A percentile compares a stretch with the other conserved stretches of the same genome.
Conservation (phyloP, 2,113 vertebrate species). For the Eublepharis macularius region DNA sequence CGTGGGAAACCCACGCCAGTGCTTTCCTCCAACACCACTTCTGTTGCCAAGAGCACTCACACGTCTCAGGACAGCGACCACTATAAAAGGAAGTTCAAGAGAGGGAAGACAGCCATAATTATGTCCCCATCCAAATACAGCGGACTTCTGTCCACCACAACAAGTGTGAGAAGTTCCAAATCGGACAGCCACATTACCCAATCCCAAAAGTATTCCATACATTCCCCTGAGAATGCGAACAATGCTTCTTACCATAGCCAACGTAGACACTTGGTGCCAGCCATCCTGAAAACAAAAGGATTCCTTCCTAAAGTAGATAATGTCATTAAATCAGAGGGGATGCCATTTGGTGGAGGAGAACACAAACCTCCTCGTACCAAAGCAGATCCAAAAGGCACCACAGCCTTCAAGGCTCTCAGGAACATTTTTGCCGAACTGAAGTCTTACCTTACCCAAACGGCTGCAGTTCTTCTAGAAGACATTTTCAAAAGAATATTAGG, state of each 20-base stretch:
- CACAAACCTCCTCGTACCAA: not conserved
- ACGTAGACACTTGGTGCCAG: not conserved
- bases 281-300: not conserved
- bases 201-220: not conserved
- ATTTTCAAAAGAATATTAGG: constrained; percentile 5
- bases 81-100: not conserved
- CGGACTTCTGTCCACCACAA: not conserved
- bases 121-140: not conserved
- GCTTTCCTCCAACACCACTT: constrained; percentile 2
- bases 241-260: not conserved
- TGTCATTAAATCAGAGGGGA: not conserved
- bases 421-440: constrained; percentile 8
- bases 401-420: not conserved
- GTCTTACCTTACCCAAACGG: not conserved
- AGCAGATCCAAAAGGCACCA: not conserved
- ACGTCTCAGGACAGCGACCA: not conserved
- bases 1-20: not conserved
- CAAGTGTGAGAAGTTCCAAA: constrained; percentile 21
- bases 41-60: constrained; percentile 5
- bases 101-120: constrained; percentile 1
- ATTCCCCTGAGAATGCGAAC: not conserved
- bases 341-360: not conserved
- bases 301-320: not conserved
- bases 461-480: not conserved
- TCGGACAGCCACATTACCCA: constrained; percentile 15